Percentiles rank a stretch among this genome's conserved stretches.
Evolutionary conservation across 2,797 vertebrate species (phyloP).

Genomic region (Hybognathus amarus): DNA sequence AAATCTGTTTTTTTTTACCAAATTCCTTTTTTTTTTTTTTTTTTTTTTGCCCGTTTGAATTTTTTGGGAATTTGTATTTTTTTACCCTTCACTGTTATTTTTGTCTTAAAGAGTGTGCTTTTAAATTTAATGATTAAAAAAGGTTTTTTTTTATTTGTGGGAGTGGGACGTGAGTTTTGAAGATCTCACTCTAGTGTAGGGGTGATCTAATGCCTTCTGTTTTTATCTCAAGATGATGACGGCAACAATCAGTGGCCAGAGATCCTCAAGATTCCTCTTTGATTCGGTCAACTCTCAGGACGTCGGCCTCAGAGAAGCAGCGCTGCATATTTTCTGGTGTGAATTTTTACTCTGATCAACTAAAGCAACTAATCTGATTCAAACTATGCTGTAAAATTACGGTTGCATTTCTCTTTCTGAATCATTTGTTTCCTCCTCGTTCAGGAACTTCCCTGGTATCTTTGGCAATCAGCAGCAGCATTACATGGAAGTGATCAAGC

Average conservation of each 20-base stretch:
- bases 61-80: too few species aligned
- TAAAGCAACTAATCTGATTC: too few species aligned
- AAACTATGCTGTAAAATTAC: neutral
- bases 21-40: too few species aligned
- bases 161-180: neutral
- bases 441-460: slow-evolving; percentile 98
- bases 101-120: too few species aligned
- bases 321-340: slow-evolving; percentile 98
- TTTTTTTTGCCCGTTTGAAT: too few species aligned
- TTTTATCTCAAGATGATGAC: slow-evolving; percentile 84
- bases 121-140: too few species aligned
- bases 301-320: slow-evolving; percentile 88
- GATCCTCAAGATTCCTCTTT: slow-evolving; percentile 94
- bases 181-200: too few species aligned
- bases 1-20: too few species aligned
- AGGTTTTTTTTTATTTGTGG: too few species aligned
- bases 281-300: slow-evolving; percentile 96
- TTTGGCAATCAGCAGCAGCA: slow-evolving; percentile 99
- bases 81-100: too few species aligned
- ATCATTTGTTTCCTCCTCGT: neutral
- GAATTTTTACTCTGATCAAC: too few species aligned
- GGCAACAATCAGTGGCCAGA: slow-evolving; percentile 99
- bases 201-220: neutral
- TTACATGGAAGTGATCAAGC: slow-evolving; percentile 97
- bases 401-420: neutral